These are phyloP conservation scores for Fistularia tabacaria DNA, from an alignment of 2,797 vertebrate species.

Conservation along the genomic window DNA sequence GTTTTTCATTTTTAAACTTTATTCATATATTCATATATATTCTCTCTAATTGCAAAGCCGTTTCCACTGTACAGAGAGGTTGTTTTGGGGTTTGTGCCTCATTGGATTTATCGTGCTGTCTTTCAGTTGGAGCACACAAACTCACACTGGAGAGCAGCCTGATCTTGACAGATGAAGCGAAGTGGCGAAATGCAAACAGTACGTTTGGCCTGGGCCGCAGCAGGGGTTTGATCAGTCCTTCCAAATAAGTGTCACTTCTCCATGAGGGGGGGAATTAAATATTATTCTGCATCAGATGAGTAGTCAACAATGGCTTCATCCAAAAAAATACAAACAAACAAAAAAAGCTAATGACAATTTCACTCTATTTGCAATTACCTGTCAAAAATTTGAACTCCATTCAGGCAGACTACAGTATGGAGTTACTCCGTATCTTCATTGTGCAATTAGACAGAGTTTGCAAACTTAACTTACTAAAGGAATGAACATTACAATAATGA, in stretches of 20 bases:
- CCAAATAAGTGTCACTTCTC: too few species aligned
- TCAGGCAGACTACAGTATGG: constrained; percentile 17
- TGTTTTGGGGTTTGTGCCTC: constrained; percentile 37
- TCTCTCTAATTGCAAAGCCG: constrained; percentile 63
- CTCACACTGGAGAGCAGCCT: too few species aligned
- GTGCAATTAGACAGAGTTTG: too few species aligned
- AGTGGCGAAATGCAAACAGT: too few species aligned
- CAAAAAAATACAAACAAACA: constrained; percentile 3
- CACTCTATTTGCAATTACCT: constrained; percentile 22
- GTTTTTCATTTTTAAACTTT: constrained; percentile 72
- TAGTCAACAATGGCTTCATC: constrained; percentile 44
- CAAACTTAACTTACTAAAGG: too few species aligned
- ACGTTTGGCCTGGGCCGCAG: too few species aligned
- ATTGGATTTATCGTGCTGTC: constrained; percentile 5
- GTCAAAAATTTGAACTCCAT: constrained; percentile 22
- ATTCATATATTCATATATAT: constrained; percentile 77
- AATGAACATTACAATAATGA: too few species aligned
- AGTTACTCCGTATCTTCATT: too few species aligned
- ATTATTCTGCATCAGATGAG: constrained; percentile 13
- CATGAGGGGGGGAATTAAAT: too few species aligned
- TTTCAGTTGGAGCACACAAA: constrained; percentile 2
- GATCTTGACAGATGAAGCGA: too few species aligned
- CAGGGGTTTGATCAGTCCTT: too few species aligned
- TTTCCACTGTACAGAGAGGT: constrained; percentile 66
- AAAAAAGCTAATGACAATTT: too few species aligned